Base-by-base conservation (phyloP, 2,797 vertebrate species). In the Prionace glauca region DNA sequence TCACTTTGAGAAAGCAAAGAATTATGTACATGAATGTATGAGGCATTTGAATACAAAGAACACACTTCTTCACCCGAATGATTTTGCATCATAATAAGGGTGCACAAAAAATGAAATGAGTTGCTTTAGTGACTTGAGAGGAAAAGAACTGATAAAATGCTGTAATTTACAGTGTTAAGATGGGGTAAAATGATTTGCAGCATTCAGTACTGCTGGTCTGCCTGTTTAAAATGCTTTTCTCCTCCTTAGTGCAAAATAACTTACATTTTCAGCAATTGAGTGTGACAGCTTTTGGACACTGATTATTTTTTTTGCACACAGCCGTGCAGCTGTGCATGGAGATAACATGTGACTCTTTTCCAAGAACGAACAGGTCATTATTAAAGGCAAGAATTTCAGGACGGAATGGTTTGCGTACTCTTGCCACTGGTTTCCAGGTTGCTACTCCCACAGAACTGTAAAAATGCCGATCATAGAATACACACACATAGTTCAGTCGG, bases 111-210 rank as follows among this genome's bases (percentile, higher is more conserved):
- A n/a, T 90, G 87, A 32, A 60, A 90, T 62, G 60, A 20, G 62
- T 65, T 90, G 60, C 87, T 24, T 24, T 50, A 86, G 81, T 24
- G 22, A 32, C 50, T 65, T 90, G 29, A 11, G 56, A 90, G 56
- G 14, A 90, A 65, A 90, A 5, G 32, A n/a, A n/a, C 50, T 32
- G 45, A 87, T 60, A 90, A 90, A 90, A 32, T 90, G 60, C 4
- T 62, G 62, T 65, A 8, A 65, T 65, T 90, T 62, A 32, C 29
- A n/a, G 29, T n/a, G 87, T 62, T 29, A 60, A 90, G 56, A 56
- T n/a, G 87, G 26, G 12, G 87, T 65, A 90, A 90, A 90, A 90
- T 65, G 56, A 90, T 90, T n/a, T 20, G 60, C 56, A 90, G 87
- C 12, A 10, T n/a, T 41, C 45, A 62, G 24, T 29, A 32, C 87